Conservation (phyloP, 2,113 vertebrate species). For the Mesitornis unicolor region DNA sequence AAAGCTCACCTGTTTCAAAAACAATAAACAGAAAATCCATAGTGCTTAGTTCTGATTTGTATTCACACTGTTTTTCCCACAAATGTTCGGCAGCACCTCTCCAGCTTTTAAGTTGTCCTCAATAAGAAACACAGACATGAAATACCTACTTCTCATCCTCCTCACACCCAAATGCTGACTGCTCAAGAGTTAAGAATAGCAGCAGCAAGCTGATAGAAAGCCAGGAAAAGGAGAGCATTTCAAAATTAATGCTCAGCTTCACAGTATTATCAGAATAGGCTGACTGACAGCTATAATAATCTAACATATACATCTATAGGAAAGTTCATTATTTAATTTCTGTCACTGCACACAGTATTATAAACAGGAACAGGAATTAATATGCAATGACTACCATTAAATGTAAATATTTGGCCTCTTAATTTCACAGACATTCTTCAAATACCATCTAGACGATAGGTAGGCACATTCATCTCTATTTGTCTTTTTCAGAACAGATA, state of each 20-base stretch:
- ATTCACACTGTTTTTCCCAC: background rate
- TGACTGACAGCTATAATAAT: background rate
- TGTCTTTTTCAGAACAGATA: background rate
- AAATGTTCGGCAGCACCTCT: background rate
- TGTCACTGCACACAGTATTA: background rate
- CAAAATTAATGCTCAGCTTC: background rate
- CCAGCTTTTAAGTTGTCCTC: background rate
- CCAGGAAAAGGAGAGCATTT: background rate
- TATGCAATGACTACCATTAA: background rate
- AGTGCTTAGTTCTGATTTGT: background rate
- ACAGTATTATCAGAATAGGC: background rate
- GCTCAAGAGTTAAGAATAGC: constrained; percentile 14
- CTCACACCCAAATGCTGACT: background rate
- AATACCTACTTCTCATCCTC: background rate
- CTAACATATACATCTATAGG: background rate
- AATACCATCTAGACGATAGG: background rate
- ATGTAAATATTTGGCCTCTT: background rate
- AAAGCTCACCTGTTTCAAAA: background rate
- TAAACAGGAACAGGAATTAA: background rate
- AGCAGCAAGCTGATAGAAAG: background rate
- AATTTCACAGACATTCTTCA: background rate
- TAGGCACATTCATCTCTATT: background rate
- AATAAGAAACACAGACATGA: background rate
- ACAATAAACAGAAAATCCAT: background rate
- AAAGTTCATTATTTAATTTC: background rate